These are phyloP conservation scores for Daktulosphaira vitifoliae DNA, from an alignment of 1,140 invertebrate species.

Conservation along the genomic window DNA sequence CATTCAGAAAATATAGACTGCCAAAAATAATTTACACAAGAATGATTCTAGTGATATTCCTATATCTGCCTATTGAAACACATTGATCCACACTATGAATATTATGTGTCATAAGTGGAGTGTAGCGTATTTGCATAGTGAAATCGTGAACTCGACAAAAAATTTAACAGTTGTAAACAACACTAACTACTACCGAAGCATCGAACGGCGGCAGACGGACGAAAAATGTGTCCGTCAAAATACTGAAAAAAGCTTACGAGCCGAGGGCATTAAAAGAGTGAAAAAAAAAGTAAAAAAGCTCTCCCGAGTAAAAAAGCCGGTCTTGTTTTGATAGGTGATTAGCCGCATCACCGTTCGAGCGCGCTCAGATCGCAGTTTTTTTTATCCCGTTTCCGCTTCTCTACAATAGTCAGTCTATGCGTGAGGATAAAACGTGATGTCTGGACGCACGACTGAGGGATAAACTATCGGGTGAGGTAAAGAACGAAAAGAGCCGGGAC, in stretches of 20 bases:
- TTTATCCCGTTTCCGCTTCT: constrained; percentile 6
- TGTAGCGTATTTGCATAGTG: too few relatives aligned
- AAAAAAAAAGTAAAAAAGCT: background rate
- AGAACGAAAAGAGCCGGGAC: background rate
- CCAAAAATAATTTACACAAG: too few relatives aligned
- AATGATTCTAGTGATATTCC: too few relatives aligned
- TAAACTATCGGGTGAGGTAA: background rate
- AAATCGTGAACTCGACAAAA: too few relatives aligned
- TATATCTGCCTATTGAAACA: too few relatives aligned
- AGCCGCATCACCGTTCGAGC: background rate
- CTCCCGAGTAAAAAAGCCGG: constrained; percentile 19
- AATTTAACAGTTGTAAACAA: too few relatives aligned
- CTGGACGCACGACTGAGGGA: constrained; percentile 4
- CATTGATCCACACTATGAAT: too few relatives aligned
- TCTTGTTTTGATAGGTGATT: constrained; percentile 28
- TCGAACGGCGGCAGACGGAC: constrained; percentile 12
- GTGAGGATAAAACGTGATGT: constrained; percentile 26
- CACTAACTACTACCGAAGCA: too few relatives aligned
- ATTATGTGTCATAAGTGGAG: too few relatives aligned
- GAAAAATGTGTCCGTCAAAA: constrained; percentile 11
- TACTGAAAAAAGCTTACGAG: constrained; percentile 6
- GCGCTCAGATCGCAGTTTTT: constrained; percentile 18
- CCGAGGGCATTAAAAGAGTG: background rate
- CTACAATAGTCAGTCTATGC: too few relatives aligned
- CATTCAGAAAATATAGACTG: too few relatives aligned